These are phyloP conservation scores for Barnardius zonarius DNA, from an alignment of 2,113 vertebrate species.

Conservation along the genomic window DNA sequence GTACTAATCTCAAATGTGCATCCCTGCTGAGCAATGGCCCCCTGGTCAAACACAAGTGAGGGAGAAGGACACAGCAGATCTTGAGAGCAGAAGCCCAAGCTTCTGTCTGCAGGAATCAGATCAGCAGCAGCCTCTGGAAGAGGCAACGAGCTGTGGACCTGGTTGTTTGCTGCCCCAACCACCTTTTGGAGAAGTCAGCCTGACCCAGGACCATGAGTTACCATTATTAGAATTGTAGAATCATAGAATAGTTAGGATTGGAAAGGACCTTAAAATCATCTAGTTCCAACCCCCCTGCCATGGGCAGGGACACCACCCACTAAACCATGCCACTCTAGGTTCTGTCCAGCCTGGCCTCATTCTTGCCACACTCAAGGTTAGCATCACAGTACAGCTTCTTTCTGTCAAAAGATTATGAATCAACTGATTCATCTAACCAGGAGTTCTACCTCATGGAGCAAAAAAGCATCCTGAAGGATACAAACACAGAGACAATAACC, in stretches of 20 bases:
- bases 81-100: background rate
- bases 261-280: no score
- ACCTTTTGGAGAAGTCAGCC: background rate
- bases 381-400: background rate
- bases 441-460: background rate
- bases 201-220: background rate
- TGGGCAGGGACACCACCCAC: no score
- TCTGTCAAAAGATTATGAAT: background rate
- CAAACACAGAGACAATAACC: background rate
- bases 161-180: background rate
- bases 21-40: accelerated
- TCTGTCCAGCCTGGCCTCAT: no score
- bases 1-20: background rate
- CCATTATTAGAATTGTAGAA: no score
- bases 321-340: no score
- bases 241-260: no score
- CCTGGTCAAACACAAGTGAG: background rate
- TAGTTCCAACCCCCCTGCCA: no score
- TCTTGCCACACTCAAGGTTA: background rate
- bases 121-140: background rate
- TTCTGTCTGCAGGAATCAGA: background rate
- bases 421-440: background rate
- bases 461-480: background rate
- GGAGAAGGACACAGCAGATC: background rate
- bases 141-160: background rate